Conservation (phyloP, 2,113 vertebrate species). For the western clawed frog (Xenopus tropicalis) region UCB_Xtro_10.0 CM004443.2:57255501-57256000, state of each 20-base stretch:
- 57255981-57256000: too few relatives aligned
- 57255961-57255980: too few relatives aligned
- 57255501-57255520: slow-evolving; percentile 30
- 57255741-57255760: not conserved
- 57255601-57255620: not conserved
- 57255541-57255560: slow-evolving; percentile 16
- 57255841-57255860: too few relatives aligned
- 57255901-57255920: too few relatives aligned
- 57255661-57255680: not conserved
- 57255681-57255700: not conserved
- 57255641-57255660: not conserved
- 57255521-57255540: slow-evolving; percentile 12
- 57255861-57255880: too few relatives aligned
- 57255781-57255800: too few relatives aligned
- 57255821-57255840: too few relatives aligned
- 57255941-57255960: too few relatives aligned
- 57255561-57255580: not conserved
- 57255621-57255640: not conserved
- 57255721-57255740: not conserved
- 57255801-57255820: too few relatives aligned
- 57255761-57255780: not conserved
- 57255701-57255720: not conserved
- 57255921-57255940: too few relatives aligned
- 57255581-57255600: not conserved
- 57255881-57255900: too few relatives aligned